These are phyloP conservation scores for Macropodus opercularis DNA, from an alignment of 2,797 vertebrate species.

Conservation along the genomic window DNA sequence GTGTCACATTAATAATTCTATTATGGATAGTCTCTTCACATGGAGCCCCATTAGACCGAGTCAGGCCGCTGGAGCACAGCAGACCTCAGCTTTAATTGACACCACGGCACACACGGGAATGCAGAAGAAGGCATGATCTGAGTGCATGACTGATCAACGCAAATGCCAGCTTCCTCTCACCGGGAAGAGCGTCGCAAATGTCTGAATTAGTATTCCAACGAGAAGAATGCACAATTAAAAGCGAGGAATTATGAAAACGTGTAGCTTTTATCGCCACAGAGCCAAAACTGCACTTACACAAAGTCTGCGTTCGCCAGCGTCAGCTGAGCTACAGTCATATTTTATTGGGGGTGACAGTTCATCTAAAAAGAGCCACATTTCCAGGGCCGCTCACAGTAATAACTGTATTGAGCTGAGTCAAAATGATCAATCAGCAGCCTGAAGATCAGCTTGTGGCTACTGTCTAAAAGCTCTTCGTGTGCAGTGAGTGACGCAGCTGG, in stretches of 20 bases:
- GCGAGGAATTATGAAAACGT: neutral
- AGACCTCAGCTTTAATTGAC: slow-evolving; percentile 72
- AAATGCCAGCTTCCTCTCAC: slow-evolving; percentile 58
- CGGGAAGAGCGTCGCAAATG: slow-evolving; percentile 36
- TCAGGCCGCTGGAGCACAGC: slow-evolving; percentile 49
- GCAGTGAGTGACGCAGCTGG: slow-evolving; percentile 31
- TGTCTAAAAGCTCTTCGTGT: slow-evolving; percentile 54
- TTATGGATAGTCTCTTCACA: slow-evolving; percentile 56
- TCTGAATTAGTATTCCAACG: slow-evolving; percentile 50
- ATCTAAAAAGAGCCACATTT: slow-evolving; percentile 32
- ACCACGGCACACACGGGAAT: slow-evolving; percentile 46
- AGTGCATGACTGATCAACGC: slow-evolving; percentile 58
- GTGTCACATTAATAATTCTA: slow-evolving; percentile 70
- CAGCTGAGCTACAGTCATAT: slow-evolving; percentile 7
- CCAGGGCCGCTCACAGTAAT: slow-evolving; percentile 31
- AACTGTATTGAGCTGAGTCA: slow-evolving; percentile 33
- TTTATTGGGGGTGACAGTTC: slow-evolving; percentile 32
- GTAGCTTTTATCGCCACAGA: slow-evolving; percentile 1
- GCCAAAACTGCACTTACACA: neutral
- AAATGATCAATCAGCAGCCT: slow-evolving; percentile 42
- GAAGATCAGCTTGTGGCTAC: slow-evolving; percentile 38
- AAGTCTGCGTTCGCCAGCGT: neutral
- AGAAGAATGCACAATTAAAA: slow-evolving; percentile 1
- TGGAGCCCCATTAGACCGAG: slow-evolving; percentile 56
- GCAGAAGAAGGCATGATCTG: slow-evolving; percentile 46